A percentile compares a stretch with the other conserved stretches of the same genome.
These are phyloP conservation scores for Hestina assimilis DNA, from an alignment of 1,140 invertebrate genomes.

Conservation along the genomic window DNA sequence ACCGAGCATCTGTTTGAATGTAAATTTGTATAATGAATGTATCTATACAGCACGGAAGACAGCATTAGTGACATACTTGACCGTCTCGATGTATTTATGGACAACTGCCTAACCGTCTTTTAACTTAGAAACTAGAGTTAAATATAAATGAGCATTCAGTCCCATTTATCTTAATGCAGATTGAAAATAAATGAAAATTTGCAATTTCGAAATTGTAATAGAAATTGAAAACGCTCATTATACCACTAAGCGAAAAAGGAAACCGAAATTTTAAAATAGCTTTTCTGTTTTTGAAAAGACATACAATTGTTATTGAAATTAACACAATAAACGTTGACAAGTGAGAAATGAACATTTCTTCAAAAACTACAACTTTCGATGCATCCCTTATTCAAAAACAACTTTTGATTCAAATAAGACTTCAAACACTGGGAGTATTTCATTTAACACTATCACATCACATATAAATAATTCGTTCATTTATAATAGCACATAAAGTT, in stretches of 20 bases:
- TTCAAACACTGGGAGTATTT: not conserved
- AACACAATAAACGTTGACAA: conserved; percentile 1
- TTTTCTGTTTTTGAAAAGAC: conserved; percentile 44
- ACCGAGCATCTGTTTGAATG: conserved; percentile 9
- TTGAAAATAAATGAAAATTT: not conserved
- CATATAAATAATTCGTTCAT: not conserved
- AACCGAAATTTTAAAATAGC: conserved; percentile 29
- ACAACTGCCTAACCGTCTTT: conserved; percentile 40
- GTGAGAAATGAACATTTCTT: not conserved
- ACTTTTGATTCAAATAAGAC: not conserved
- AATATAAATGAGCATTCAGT: conserved; percentile 39
- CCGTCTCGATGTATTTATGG: conserved; percentile 61
- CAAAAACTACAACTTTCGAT: not conserved
- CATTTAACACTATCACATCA: conserved; percentile 9
- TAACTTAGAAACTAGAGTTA: conserved; percentile 40
- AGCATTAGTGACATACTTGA: conserved; percentile 56
- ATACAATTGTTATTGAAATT: conserved; percentile 39
- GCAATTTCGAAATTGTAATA: not conserved
- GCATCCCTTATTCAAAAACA: not conserved
- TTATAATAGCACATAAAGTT: not conserved
- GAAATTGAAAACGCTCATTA: not conserved
- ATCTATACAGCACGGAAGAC: conserved; percentile 31
- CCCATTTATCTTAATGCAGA: conserved; percentile 18
- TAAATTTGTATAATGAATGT: conserved; percentile 19
- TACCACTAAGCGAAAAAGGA: conserved; percentile 12